Evolutionary conservation across 92 coral and sea anemone genomes (phyloP).

Genomic region (Nematostella vectensis): DNA sequence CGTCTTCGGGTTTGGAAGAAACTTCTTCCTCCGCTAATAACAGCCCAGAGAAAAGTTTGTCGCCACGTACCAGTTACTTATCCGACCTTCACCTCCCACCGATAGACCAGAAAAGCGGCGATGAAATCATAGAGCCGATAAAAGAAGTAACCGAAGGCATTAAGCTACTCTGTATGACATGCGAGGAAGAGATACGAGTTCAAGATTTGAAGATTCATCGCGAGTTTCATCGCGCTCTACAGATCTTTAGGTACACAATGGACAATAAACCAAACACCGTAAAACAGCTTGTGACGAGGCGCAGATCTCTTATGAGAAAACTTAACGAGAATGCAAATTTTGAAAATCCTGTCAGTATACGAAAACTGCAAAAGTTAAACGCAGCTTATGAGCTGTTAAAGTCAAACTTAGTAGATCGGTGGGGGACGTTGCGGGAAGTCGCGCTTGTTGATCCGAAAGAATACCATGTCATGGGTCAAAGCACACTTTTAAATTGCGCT

Average conservation of each 20-base stretch:
- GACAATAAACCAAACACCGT: slow-evolving; percentile 55
- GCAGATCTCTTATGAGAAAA: slow-evolving; percentile 65
- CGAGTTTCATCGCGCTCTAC: slow-evolving; percentile 70
- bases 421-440: slow-evolving; percentile 30
- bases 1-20: background rate
- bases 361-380: slow-evolving; percentile 68
- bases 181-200: slow-evolving; percentile 81
- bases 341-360: slow-evolving; percentile 65
- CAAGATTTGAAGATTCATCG: slow-evolving; percentile 66
- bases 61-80: background rate
- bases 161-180: slow-evolving; percentile 73
- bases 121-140: slow-evolving; percentile 19
- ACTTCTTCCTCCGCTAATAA: too few species aligned
- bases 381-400: slow-evolving; percentile 76
- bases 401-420: slow-evolving; percentile 64
- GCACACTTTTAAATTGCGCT: slow-evolving; percentile 39
- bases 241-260: slow-evolving; percentile 53
- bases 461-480: slow-evolving; percentile 30
- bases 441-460: slow-evolving; percentile 9
- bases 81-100: slow-evolving; percentile 40
- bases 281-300: slow-evolving; percentile 56
- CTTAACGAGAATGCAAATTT: slow-evolving; percentile 59
- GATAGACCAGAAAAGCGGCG: slow-evolving; percentile 21
- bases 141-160: slow-evolving; percentile 39
- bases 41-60: background rate